Evolutionary conservation across 2,113 vertebrate species (phyloP).

Genomic region (Dipodomys stephensi): DNA sequence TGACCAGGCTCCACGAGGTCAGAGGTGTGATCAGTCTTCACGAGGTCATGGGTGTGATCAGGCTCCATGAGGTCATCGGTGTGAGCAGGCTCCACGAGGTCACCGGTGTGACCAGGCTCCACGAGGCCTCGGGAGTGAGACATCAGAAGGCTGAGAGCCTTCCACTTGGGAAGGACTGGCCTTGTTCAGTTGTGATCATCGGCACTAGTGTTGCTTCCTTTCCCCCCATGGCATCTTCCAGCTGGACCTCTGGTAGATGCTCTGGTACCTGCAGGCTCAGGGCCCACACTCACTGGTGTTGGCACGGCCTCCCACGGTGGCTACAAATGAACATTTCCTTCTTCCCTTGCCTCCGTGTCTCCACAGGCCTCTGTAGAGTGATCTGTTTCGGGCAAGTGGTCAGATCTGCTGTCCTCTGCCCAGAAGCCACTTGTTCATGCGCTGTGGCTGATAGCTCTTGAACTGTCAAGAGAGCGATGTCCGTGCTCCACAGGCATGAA

Average conservation of each 20-base stretch:
- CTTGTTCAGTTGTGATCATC: background rate
- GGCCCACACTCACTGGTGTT: background rate
- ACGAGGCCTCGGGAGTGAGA: background rate
- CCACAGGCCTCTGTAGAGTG: background rate
- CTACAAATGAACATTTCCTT: background rate
- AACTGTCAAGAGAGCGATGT: background rate
- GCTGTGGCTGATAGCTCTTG: background rate
- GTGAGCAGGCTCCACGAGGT: too few relatives aligned
- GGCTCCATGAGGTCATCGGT: too few relatives aligned
- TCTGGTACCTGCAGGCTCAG: rapidly evolving
- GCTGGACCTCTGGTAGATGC: background rate
- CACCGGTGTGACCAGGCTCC: too few relatives aligned
- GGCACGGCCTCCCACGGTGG: background rate
- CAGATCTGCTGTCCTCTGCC: background rate
- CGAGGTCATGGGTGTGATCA: too few relatives aligned
- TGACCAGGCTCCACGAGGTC: too few relatives aligned
- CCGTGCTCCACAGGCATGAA: background rate
- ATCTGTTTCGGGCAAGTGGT: background rate
- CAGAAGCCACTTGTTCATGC: background rate
- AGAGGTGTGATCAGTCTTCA: too few relatives aligned
- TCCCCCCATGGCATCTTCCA: background rate
- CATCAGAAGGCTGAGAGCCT: background rate
- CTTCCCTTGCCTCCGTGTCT: rapidly evolving
- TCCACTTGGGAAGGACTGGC: too few relatives aligned
- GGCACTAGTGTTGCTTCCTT: too few relatives aligned